Evolutionary conservation across 2,113 vertebrate genomes (phyloP).

Genomic region (Catagonus wagneri): DNA sequence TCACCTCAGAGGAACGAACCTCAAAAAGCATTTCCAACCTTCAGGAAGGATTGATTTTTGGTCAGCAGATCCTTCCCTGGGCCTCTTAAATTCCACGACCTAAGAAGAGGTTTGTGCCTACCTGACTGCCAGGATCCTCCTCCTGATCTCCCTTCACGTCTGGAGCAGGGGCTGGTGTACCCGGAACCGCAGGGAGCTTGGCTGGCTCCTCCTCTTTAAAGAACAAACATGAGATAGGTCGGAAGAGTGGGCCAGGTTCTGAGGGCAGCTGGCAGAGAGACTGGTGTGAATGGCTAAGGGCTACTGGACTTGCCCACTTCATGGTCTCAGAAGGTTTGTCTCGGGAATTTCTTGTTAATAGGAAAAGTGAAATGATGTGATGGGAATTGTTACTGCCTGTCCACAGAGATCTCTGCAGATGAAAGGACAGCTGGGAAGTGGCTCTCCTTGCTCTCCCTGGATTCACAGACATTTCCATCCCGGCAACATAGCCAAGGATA

Average conservation of each 20-base stretch:
- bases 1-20: conserved; percentile 10
- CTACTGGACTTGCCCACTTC: not conserved
- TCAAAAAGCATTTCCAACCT: conserved; percentile 8
- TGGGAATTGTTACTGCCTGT: not conserved
- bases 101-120: conserved; percentile 62
- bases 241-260: not conserved
- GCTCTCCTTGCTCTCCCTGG: not conserved
- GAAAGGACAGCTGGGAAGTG: not conserved
- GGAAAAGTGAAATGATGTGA: not conserved
- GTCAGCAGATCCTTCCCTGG: not conserved
- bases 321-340: not conserved
- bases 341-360: not conserved
- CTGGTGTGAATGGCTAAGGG: not conserved
- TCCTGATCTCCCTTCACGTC: conserved; percentile 56
- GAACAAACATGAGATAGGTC: conserved; percentile 67
- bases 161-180: conserved; percentile 69
- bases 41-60: not conserved
- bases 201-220: conserved; percentile 80
- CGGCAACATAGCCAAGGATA: not conserved
- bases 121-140: conserved; percentile 70
- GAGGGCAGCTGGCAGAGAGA: not conserved
- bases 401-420: not conserved
- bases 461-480: not conserved
- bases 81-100: not conserved
- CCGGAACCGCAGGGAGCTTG: conserved; percentile 33